Evolutionary conservation across 1,140 invertebrate genomes (phyloP).

Genomic region (Pseudomyrmex cubaensis): DNA sequence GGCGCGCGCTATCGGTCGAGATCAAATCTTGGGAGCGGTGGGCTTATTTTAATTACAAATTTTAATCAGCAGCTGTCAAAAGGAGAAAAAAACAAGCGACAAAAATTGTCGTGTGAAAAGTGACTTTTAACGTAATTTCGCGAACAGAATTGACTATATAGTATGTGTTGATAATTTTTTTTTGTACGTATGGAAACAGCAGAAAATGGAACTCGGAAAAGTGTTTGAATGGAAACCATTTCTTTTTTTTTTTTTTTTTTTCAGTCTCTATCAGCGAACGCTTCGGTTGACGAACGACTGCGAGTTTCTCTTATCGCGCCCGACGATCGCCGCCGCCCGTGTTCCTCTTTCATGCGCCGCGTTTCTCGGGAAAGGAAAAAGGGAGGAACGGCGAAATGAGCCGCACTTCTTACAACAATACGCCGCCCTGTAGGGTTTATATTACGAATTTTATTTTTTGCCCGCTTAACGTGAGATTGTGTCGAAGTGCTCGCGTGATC

Average conservation of each 20-base stretch:
- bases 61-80: not conserved
- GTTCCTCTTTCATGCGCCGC: slow-evolving; percentile 9
- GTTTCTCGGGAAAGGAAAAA: not conserved
- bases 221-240: too few relatives aligned
- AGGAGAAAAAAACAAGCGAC: too few relatives aligned
- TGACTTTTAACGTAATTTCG: too few relatives aligned
- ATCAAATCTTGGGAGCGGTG: too few relatives aligned
- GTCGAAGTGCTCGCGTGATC: slow-evolving; percentile 50
- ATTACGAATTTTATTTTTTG: slow-evolving; percentile 28
- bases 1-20: too few relatives aligned
- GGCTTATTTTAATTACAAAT: not conserved
- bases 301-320: slow-evolving; percentile 14
- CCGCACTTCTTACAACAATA: slow-evolving; percentile 7
- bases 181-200: too few relatives aligned
- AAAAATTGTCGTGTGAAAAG: too few relatives aligned
- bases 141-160: too few relatives aligned
- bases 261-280: slow-evolving; percentile 1
- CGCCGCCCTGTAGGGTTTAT: not conserved
- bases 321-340: not conserved
- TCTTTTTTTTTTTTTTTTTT: not conserved
- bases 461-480: slow-evolving; percentile 25
- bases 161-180: too few relatives aligned
- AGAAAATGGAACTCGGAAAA: too few relatives aligned
- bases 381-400: slow-evolving; percentile 18
- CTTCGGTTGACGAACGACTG: slow-evolving; percentile 27